Base-by-base conservation (phyloP, 2,888 invertebrate species). In the Chirona hameri region DNA sequence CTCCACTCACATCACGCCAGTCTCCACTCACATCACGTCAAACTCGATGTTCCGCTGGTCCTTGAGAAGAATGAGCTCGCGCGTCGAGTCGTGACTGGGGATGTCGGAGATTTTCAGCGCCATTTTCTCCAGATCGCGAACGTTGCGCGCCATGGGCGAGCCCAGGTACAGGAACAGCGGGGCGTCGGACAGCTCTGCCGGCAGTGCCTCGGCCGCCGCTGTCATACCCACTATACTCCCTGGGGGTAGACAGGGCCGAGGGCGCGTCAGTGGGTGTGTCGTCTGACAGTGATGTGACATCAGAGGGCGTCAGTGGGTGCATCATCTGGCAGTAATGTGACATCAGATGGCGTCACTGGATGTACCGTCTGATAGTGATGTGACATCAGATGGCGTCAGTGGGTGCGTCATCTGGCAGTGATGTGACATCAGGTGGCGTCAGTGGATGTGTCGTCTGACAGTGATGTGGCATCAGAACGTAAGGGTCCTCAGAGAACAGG, bases 11-110 rank as follows among this genome's bases (percentile, higher is more conserved):
- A 84, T 84, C 27, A 84, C 82, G 65, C 83, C 83, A 72, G 12
- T 7, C 57, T 81, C 10, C 14, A 60, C 84, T 83, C 31, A 84
- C 84, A 84, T 84, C 27, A 84, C 82, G 65, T 84, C 83, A 72
- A 84, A 84, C 52, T 84, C 84, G 15, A 82, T 83, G 21, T 57
- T 72, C 18, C 84, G 76, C 55, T 84, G 84, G 46, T 84, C 83
- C 82, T 84, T 84, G 31, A 84, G 84, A 24, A 84, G 83, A 12
- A 84, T 82, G 12, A 84, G 82, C 1, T 84, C 84, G 4, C 84
- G 39, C 18, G 84, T 84, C 48, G 84, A 83, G 72, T 84, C 84
- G 72, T 84, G 72, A 31, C 65, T 81, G 29, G 84, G 81, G 46
- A 84, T 80, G 72, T 83, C 83, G 60, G 79, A 60, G 14, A 84